Evolutionary conservation across 2,888 invertebrate genomes (phyloP), one percentile per base, ranked within the genome.

Genomic region (Anoncus sp.): DNA sequence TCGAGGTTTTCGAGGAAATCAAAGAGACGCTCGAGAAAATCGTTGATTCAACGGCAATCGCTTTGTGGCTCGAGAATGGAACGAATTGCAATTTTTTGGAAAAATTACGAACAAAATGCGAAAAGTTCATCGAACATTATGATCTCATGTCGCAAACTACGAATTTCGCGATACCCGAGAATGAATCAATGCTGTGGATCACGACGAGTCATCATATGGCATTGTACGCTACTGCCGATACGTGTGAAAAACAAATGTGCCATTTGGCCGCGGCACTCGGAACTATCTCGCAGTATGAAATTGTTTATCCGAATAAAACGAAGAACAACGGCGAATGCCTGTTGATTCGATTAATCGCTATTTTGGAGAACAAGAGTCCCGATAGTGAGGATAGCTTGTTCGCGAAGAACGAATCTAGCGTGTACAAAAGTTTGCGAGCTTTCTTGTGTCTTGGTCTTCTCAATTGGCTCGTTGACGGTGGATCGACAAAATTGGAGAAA

Each of bases 361-460:
- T 77, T 16, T 70, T 90, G 27, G 88, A 88, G 10, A 51, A 62
- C 1, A 84, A 79, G 38, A 81, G 79, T 66, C 82, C 86, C 16
- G 53, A 18, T 1, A 57, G 84, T 38, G 67, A 79, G 20, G 69
- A 71, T 1, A 87, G 86, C 70, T 77, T 88, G 38, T 90, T 86
- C 66, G 80, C 79, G 3, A 81, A 73, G 16, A 65, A 75, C 7
- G 73, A 84, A 47, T 65, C 71, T 40, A 73, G 81, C 14, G 72
- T 83, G 10, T 80, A 82, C 2, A 84, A 83, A 43, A 90, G 90
- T 72, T 80, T 90, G 53, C 85, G 88, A 22, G 89, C 88, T 65
- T 90, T 87, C 67, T 82, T 90, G 60, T 89, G 89, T 49, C 47
- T 86, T 12, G 88, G 85, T 16, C 49, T 90, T 5, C 63, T 89